phyloP scores from a whole-genome alignment of 2,888 invertebrate species.

The Anorthoa munda region DNA sequence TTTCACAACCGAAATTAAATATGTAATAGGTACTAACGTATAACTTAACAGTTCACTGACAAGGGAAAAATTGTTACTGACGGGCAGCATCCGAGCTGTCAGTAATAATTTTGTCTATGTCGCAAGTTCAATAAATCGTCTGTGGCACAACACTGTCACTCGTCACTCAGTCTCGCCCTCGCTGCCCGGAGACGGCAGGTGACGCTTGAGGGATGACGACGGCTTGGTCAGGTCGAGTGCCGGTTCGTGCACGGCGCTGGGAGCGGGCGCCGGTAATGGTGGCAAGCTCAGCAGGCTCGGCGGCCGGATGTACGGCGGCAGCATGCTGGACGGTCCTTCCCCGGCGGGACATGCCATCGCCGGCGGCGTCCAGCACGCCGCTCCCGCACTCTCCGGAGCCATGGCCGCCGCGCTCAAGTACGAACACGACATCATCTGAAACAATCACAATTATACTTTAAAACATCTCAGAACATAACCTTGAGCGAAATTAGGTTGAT shows the following conservation, averaged over 20 bases:
- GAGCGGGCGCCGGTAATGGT: conserved; percentile 43
- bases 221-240: conserved; percentile 83
- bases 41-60: conserved; percentile 86
- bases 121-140: conserved; percentile 76
- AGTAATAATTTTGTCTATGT: conserved; percentile 79
- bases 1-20: conserved; percentile 91
- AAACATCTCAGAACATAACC: conserved; percentile 59
- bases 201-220: conserved; percentile 76
- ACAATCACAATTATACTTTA: conserved; percentile 70
- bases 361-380: conserved; percentile 86
- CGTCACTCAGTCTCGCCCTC: conserved; percentile 83
- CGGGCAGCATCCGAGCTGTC: conserved; percentile 46
- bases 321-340: conserved; percentile 64
- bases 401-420: conserved; percentile 84
- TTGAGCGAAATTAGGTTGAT: conserved; percentile 77
- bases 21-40: conserved; percentile 86
- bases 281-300: conserved; percentile 58
- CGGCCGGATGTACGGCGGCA: conserved; percentile 66
- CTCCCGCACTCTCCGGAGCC: conserved; percentile 78
- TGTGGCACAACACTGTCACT: conserved; percentile 88
- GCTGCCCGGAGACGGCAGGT: conserved; percentile 69
- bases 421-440: conserved; percentile 90
- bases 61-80: conserved; percentile 79
- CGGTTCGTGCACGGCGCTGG: conserved; percentile 73
- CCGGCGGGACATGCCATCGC: conserved; percentile 68